These are phyloP conservation scores for Strongylocentrotus purpuratus DNA, from an alignment of 35 echinoderm and acorn worm genomes.

Conservation along the genomic window DNA sequence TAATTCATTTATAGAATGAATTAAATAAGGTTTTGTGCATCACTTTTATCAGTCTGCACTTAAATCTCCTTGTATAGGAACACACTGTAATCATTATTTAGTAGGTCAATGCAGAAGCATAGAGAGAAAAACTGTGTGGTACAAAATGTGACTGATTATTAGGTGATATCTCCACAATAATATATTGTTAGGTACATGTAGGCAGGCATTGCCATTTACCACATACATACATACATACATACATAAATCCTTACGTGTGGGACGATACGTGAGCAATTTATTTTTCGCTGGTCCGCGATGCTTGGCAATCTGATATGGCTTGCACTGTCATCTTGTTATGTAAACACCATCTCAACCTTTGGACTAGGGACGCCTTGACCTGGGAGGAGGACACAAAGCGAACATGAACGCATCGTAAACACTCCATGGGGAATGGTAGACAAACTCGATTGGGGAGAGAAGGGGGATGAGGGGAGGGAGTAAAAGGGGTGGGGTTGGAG, in stretches of 20 bases:
- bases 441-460: not conserved
- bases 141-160: too few species aligned
- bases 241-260: not conserved
- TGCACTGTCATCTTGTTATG: slow-evolving; percentile 31
- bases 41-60: too few species aligned
- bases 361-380: slow-evolving; percentile 35
- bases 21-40: too few species aligned
- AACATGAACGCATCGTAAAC: slow-evolving; percentile 10
- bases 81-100: too few species aligned
- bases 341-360: slow-evolving; percentile 46
- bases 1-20: too few species aligned
- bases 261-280: not conserved
- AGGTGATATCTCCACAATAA: too few species aligned
- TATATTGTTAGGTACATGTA: too few species aligned
- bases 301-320: slow-evolving; percentile 1
- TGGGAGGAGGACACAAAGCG: slow-evolving; percentile 24
- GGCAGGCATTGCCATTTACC: too few species aligned
- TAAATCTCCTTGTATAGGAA: too few species aligned
- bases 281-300: not conserved
- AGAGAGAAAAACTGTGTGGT: too few species aligned
- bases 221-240: not conserved
- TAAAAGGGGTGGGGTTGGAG: not conserved
- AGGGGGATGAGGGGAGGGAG: not conserved
- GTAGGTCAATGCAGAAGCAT: too few species aligned
- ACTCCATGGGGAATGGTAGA: slow-evolving; percentile 19